phyloP scores from a whole-genome alignment of 2,888 invertebrate species.

The Apotomis betuletana region DNA sequence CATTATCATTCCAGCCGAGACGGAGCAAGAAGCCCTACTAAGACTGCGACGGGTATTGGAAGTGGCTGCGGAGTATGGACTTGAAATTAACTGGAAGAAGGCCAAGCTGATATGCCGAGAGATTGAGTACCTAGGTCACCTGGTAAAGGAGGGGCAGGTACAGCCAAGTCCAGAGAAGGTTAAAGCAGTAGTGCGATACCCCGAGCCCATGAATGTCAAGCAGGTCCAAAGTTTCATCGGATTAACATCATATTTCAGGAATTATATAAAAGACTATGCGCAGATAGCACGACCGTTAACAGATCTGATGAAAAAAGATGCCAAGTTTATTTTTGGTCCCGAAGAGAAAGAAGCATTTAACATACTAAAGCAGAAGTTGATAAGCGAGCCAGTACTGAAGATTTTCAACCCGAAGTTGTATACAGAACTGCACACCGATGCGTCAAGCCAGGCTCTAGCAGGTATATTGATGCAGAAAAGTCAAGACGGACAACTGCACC shows the following conservation, averaged over 20 bases:
- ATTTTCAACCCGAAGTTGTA: not conserved
- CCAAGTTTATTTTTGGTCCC: slow-evolving; percentile 21
- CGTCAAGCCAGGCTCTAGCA: slow-evolving; percentile 1
- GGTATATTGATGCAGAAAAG: slow-evolving; percentile 1
- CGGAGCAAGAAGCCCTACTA: slow-evolving; percentile 15
- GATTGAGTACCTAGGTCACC: slow-evolving; percentile 32
- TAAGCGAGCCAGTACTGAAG: slow-evolving; percentile 10
- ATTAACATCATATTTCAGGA: slow-evolving; percentile 33
- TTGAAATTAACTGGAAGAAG: slow-evolving; percentile 25
- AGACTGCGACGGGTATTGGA: slow-evolving; percentile 18
- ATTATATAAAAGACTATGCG: slow-evolving; percentile 32
- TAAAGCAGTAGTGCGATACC: slow-evolving; percentile 24
- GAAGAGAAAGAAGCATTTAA: slow-evolving; percentile 16
- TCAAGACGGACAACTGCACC: slow-evolving; percentile 25
- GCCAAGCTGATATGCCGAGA: slow-evolving; percentile 9
- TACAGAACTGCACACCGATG: not conserved
- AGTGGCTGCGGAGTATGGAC: slow-evolving; percentile 21
- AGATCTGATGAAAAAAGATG: slow-evolving; percentile 30
- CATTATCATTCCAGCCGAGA: slow-evolving; percentile 21
- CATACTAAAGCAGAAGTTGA: slow-evolving; percentile 11
- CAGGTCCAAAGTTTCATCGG: slow-evolving; percentile 34
- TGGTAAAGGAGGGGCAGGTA: slow-evolving; percentile 18
- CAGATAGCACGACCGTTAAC: slow-evolving; percentile 29
- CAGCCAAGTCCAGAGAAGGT: slow-evolving; percentile 23
- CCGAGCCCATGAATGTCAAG: slow-evolving; percentile 19